Evolutionary conservation across 2,113 vertebrate species (phyloP).

Genomic region (Rhinolophus sinicus): DNA sequence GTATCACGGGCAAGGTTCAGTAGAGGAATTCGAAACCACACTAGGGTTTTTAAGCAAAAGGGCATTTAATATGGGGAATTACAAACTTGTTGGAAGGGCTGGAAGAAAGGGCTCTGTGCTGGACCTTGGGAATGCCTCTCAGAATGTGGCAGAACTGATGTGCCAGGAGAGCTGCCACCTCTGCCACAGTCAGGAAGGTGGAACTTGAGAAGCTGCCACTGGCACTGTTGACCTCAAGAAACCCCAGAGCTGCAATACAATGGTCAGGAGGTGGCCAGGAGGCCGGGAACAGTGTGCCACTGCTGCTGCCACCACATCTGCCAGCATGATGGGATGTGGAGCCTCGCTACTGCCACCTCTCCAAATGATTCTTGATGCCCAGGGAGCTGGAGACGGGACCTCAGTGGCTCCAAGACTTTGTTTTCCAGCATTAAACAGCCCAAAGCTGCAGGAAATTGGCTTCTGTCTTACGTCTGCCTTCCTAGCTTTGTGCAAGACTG

Average conservation of each 20-base stretch:
- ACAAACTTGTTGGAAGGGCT: background rate
- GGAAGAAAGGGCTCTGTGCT: background rate
- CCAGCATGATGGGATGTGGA: too few species aligned
- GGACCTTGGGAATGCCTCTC: background rate
- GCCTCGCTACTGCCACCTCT: background rate
- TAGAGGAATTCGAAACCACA: background rate
- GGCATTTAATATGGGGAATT: background rate
- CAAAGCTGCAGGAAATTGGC: background rate
- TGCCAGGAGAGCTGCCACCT: background rate
- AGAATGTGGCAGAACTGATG: background rate
- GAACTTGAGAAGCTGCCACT: background rate
- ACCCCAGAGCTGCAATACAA: accelerated
- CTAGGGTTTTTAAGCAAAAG: background rate
- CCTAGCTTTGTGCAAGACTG: background rate
- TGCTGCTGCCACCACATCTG: background rate
- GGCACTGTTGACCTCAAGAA: background rate
- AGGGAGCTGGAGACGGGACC: background rate
- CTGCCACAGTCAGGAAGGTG: background rate
- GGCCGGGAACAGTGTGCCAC: background rate
- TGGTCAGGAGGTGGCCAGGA: background rate
- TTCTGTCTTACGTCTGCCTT: background rate
- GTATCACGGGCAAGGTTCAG: background rate
- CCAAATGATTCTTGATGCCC: background rate
- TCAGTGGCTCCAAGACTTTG: background rate
- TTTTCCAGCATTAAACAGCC: background rate